Evolutionary conservation across 2,888 invertebrate species (phyloP).

Genomic region (Plebejus anna): DNA sequence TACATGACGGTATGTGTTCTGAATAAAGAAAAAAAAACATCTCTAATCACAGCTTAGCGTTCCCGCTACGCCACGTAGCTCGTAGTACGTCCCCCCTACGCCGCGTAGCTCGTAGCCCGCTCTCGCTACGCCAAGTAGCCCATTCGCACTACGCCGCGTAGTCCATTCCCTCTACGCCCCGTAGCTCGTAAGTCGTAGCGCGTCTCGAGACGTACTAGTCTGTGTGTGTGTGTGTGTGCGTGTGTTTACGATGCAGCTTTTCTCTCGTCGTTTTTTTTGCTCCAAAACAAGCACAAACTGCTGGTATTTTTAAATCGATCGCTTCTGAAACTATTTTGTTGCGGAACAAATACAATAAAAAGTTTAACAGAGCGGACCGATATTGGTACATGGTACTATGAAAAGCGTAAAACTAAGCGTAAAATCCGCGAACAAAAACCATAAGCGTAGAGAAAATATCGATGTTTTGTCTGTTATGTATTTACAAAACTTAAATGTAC

Average conservation of each 20-base stretch:
- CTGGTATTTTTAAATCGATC: background rate
- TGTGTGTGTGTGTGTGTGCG: too few relatives aligned
- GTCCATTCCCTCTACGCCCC: background rate
- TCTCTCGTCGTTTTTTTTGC: background rate
- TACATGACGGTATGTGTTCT: too few relatives aligned
- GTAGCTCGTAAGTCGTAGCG: background rate
- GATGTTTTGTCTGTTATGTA: too few relatives aligned
- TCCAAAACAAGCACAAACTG: background rate
- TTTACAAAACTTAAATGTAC: too few relatives aligned
- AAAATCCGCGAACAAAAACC: background rate
- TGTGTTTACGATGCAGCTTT: too few relatives aligned
- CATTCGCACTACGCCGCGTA: background rate
- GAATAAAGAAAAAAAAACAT: too few relatives aligned
- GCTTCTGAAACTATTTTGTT: slow-evolving; percentile 1
- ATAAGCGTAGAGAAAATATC: background rate
- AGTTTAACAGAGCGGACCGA: background rate
- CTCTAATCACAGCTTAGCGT: background rate
- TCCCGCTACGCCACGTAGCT: too few relatives aligned
- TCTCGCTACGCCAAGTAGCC: background rate
- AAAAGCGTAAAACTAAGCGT: background rate
- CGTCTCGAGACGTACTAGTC: too few relatives aligned
- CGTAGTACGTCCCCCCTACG: too few relatives aligned
- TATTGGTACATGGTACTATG: background rate
- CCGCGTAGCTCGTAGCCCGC: too few relatives aligned
- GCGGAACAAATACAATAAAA: background rate